Evolutionary conservation across 2,113 vertebrate species (phyloP), one percentile per base, ranked within the genome.

Genomic region (Conger conger): DNA sequence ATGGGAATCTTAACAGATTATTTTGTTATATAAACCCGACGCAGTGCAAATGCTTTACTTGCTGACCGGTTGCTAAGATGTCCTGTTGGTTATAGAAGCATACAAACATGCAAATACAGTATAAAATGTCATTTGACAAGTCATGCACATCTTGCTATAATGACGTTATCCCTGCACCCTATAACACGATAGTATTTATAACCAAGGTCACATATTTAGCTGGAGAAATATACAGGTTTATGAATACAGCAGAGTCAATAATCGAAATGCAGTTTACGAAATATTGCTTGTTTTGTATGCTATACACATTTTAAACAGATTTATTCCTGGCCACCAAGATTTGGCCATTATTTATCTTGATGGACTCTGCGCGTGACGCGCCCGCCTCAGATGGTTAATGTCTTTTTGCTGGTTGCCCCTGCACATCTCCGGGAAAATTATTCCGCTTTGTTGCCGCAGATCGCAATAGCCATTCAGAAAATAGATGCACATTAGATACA

Each of bases 1-100:
- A 33, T 83, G 79, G n/a, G 17, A 20, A 63, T 77, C 30, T 80
- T 83, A 87, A 84, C 73, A 86, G 89, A 90, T 93, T 92, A 93
- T 89, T 93, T 83, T 73, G 88, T 87, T 82, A 57, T 50, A 91
- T 87, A 92, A 92, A 92, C 88, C 88, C 7, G 18, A 18, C 17
- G 68, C 35, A 35, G 37, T 50, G 81, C 38, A 89, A 86, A 88
- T 90, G 85, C 68, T 88, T 84, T 79, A 88, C 79, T 82, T 82
- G 38, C 83, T 82, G 84, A 40, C 84, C 60, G 83, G 81, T 76
- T 82, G 84, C 83, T 89, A 84, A 84, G 73, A 87, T 88, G 79
- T 87, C 2, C 60, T 76, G 85, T 73, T 54, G 80, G 30, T 20
- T 30, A 76, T 45, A 20, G 45, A 50, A 60, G 79, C 40, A 80